Evolutionary conservation across 2,797 vertebrate genomes (phyloP), one percentile per base, ranked within the genome.

Genomic region (Loris lydekkerianus): DNA sequence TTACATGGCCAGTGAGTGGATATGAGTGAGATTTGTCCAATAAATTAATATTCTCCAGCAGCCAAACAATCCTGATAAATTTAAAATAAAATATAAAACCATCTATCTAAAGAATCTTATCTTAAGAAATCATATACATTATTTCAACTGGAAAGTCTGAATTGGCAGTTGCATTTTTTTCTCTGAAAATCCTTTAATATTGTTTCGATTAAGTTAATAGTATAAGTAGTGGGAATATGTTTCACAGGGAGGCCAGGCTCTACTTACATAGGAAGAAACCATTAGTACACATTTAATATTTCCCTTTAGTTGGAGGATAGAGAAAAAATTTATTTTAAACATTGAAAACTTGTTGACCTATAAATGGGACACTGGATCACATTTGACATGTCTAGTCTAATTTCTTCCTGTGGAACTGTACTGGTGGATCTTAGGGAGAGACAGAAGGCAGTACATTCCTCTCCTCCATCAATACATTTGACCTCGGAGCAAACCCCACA

Each of bases 401-500:
- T 96, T 96, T 97, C 46, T 82, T 5, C 93, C 77, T 94, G 61
- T 97, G 89, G 98, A 98, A 98, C 93, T 94, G 72, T 97, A 88
- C 96, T 29, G 46, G 96, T 95, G 92, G 96, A 40, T n/a, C 86
- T 96, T 95, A 97, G 3, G 43, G 75, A 97, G 98, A 98, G 98
- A 98, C 98, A 98, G 96, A 99, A 98, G 96, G 97, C 98, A 98
- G 97, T 98, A 98, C 99, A 99, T 99, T 99, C 98, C 98, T 98
- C 97, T 97, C 98, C 94, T 98, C 98, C 98, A 98, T 99, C 98
- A 98, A 98, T 98, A 98, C 97, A 95, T 98, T 96, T 99, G 99
- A 99, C 99, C 99, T 99, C 98, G 25, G 97, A 99, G 98, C 98
- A 99, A 99, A 99, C 98, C 97, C 98, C 99, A 99, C 99, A 99